Evolutionary conservation across 2,888 invertebrate genomes (phyloP), one percentile per base, ranked within the genome.

Genomic region (Trissolcus japonicus): DNA sequence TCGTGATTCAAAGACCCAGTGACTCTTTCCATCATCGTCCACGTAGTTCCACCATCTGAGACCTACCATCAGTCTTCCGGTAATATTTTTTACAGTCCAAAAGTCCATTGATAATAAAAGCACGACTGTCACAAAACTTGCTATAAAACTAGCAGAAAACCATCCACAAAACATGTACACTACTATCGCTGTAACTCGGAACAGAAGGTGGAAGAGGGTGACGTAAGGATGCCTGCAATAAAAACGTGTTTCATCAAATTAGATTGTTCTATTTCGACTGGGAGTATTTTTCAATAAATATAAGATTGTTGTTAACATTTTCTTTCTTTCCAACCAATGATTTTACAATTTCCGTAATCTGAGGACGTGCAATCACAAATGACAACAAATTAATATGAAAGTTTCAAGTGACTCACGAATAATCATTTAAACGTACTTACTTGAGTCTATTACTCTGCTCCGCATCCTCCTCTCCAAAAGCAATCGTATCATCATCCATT

Each of bases 11-110:
- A 96, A 99, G 16, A 98, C 95, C 99, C 99, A 99, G 89, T 98
- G 97, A 59, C 98, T 99, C 83, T 95, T 94, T 43, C 99, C 99
- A 79, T 97, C 95, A 84, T 98, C 98, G 87, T 99, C 99, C 0
- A 99, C 96, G 88, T 98, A 98, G 91, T 99, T 99, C 99, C 99
- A 99, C 99, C 99, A 99, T 80, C 99, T 91, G 17, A 99, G 90
- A 0, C 99, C 99, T 19, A 98, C 99, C 88, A 99, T 92, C 53
- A 99, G 90, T 60, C 99, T 92, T 40, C 99, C 98, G 76, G 96
- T 97, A 55, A 98, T 95, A 89, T 98, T 98, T 91, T 99, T 99
- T 0, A 99, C 98, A 13, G 97, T 97, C 99, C 99, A 99, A 91
- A 99, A 99, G 89, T 99, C 99, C 90, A 98, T 95, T 0, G 98